These are phyloP conservation scores for Exocentrus adspersus DNA, from an alignment of 2,888 invertebrate genomes.

Conservation along the genomic window DNA sequence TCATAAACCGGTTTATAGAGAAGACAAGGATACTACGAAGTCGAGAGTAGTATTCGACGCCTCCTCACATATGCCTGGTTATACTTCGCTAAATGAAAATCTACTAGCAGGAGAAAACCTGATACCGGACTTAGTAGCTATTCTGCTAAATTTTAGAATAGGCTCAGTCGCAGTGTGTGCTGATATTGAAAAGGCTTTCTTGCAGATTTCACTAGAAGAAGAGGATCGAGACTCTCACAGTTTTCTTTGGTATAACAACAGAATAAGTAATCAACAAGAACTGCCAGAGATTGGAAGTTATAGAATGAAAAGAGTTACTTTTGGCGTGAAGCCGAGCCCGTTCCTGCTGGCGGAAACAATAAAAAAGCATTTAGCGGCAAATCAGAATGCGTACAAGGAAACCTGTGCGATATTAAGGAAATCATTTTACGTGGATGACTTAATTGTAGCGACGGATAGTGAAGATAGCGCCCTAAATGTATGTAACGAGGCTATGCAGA, in stretches of 20 bases:
- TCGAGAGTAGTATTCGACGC: too few species aligned
- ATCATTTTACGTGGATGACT: neutral
- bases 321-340: neutral
- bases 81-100: too few species aligned
- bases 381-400: neutral
- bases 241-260: neutral
- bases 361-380: too few species aligned
- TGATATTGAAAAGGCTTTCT: neutral
- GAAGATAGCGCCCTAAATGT: too few species aligned
- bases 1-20: too few species aligned
- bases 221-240: neutral
- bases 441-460: too few species aligned
- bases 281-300: neutral
- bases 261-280: neutral
- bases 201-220: too few species aligned
- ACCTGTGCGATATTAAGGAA: neutral
- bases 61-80: too few species aligned
- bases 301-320: conserved; percentile 7
- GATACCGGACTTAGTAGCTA: neutral
- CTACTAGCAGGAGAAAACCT: neutral
- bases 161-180: neutral
- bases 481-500: too few species aligned
- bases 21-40: too few species aligned
- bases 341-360: neutral
- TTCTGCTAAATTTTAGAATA: neutral